Percentiles rank a stretch among this genome's conserved stretches.
Evolutionary conservation across 1,140 invertebrate genomes (phyloP).

Genomic region (Delia radicum): DNA sequence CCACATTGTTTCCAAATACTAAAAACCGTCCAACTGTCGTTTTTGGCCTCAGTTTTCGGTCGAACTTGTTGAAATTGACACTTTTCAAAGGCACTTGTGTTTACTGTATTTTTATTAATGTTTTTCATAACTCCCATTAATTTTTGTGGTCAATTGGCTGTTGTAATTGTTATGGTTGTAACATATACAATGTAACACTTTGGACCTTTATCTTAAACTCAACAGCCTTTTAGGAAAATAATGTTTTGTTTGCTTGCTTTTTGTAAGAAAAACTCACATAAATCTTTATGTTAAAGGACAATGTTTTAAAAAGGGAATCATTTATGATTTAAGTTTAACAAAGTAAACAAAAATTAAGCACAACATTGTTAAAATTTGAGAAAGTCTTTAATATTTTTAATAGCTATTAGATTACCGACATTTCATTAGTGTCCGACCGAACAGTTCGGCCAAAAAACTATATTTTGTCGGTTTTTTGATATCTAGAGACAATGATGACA

Average conservation of each 20-base stretch:
- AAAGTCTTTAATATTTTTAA: too few species aligned
- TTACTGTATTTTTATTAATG: background rate
- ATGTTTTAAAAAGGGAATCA: background rate
- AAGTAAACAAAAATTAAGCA: too few species aligned
- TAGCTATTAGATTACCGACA: too few species aligned
- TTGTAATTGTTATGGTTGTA: background rate
- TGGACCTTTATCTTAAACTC: background rate
- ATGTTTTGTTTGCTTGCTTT: background rate
- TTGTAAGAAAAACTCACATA: background rate
- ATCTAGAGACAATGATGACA: too few species aligned
- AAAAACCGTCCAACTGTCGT: too few species aligned
- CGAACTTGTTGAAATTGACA: background rate
- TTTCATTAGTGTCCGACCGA: too few species aligned
- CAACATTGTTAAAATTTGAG: too few species aligned
- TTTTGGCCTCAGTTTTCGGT: too few species aligned
- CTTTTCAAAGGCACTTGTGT: background rate
- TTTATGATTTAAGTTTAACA: too few species aligned
- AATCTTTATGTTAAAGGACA: background rate
- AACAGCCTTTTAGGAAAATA: background rate
- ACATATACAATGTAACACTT: background rate
- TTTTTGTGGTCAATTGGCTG: background rate
- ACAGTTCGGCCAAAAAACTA: too few species aligned
- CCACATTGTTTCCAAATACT: too few species aligned
- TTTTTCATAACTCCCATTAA: background rate
- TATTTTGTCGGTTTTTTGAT: too few species aligned